Evolutionary conservation across 2,113 vertebrate species (phyloP).

Genomic region (Ovis canadensis): DNA sequence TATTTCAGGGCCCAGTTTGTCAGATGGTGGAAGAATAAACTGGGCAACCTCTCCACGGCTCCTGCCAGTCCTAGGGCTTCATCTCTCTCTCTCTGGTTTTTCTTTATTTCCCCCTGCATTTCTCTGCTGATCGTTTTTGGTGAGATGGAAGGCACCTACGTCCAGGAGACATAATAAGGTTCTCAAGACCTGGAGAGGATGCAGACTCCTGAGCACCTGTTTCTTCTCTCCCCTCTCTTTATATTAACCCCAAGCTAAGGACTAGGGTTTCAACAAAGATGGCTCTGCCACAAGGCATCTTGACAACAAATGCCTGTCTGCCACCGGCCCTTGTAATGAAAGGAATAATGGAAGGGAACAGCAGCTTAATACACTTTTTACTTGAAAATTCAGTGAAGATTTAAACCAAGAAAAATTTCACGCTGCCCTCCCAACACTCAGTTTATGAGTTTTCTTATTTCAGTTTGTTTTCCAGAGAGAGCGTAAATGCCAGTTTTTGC

Average conservation of each 20-base stretch:
- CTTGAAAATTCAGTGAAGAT: slow-evolving; percentile 27
- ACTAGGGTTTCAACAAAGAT: background rate
- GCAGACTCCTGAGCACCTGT: background rate
- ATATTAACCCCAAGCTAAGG: background rate
- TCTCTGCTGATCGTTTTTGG: background rate
- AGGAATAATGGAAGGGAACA: background rate
- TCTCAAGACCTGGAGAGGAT: background rate
- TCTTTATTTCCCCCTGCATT: background rate
- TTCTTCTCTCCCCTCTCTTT: background rate
- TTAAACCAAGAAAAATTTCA: background rate
- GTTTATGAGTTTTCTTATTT: slow-evolving; percentile 41
- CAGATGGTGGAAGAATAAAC: background rate
- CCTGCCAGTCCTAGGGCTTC: background rate
- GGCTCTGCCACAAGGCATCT: background rate
- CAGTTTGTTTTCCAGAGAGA: slow-evolving; percentile 51
- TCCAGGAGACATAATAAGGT: background rate
- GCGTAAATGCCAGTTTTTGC: slow-evolving; percentile 46
- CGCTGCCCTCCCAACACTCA: background rate
- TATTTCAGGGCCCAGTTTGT: background rate
- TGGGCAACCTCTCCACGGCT: rapidly evolving
- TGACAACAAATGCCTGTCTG: background rate
- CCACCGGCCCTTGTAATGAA: background rate
- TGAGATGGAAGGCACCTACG: background rate
- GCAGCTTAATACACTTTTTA: background rate
- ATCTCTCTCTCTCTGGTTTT: background rate